Evolutionary conservation across 2,888 invertebrate species (phyloP).

Genomic region (Bimastos eiseni): DNA sequence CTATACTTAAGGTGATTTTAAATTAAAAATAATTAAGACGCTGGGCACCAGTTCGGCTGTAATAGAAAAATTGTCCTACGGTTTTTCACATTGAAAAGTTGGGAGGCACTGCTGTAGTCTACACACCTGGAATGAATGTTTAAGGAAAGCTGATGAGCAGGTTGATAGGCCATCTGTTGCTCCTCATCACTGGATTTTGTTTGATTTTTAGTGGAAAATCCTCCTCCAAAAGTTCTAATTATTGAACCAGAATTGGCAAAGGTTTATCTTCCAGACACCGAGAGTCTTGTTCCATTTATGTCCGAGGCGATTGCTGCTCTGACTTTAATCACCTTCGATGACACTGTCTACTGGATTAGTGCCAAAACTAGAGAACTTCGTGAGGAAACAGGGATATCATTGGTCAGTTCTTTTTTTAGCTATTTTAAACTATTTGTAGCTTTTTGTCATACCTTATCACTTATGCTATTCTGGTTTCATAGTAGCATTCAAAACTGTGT

Average conservation of each 20-base stretch:
- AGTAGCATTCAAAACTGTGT: background rate
- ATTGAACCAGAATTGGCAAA: background rate
- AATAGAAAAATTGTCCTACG: too few relatives aligned
- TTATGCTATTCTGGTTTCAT: background rate
- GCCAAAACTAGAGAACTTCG: background rate
- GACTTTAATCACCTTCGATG: background rate
- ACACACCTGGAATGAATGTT: background rate
- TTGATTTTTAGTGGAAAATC: constrained; percentile 1
- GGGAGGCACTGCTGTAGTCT: too few relatives aligned
- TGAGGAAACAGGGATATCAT: background rate
- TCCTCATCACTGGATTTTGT: background rate
- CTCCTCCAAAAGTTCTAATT: background rate
- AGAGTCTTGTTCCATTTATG: background rate
- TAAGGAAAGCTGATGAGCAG: background rate
- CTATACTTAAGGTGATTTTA: too few relatives aligned
- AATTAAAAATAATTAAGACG: too few relatives aligned
- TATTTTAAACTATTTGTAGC: background rate
- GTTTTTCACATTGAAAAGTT: too few relatives aligned
- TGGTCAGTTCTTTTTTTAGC: background rate
- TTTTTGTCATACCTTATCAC: background rate
- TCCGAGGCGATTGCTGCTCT: background rate
- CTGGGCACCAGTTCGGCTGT: too few relatives aligned
- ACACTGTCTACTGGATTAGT: background rate
- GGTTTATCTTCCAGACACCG: background rate
- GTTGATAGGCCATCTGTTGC: background rate